Evolutionary conservation across 2,888 invertebrate species (phyloP).

Genomic region (Philereme vetulata): DNA sequence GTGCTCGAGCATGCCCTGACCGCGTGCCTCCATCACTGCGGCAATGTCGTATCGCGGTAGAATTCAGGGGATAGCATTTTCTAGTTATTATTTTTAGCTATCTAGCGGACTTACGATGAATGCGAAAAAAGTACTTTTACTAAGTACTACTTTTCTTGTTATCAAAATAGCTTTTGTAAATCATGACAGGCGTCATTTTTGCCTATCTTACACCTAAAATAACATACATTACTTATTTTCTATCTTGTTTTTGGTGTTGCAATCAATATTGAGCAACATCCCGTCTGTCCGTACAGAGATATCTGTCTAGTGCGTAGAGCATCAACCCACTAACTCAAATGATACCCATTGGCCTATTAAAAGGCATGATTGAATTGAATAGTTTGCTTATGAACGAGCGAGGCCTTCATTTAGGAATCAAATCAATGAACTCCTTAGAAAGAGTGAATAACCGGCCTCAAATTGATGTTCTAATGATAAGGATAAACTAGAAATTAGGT

Average conservation of each 20-base stretch:
- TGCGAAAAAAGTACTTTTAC: constrained; percentile 26
- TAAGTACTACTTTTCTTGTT: constrained; percentile 11
- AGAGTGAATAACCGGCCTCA: constrained; percentile 1
- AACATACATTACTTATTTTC: constrained; percentile 22
- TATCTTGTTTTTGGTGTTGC: constrained; percentile 42
- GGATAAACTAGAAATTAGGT: neutral
- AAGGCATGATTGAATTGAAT: constrained; percentile 26
- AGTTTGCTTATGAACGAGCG: constrained; percentile 9
- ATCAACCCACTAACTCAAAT: constrained; percentile 53
- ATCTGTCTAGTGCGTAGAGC: constrained; percentile 44
- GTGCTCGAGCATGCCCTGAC: constrained; percentile 48
- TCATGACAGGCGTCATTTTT: constrained; percentile 26
- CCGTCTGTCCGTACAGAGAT: constrained; percentile 42
- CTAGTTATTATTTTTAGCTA: constrained; percentile 22
- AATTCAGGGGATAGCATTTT: constrained; percentile 23
- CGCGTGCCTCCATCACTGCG: constrained; percentile 50
- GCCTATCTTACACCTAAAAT: neutral
- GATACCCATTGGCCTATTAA: constrained; percentile 42
- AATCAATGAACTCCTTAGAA: constrained; percentile 17
- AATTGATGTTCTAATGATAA: constrained; percentile 1
- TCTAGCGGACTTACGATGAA: constrained; percentile 4
- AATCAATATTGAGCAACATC: constrained; percentile 53
- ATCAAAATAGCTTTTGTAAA: constrained; percentile 16
- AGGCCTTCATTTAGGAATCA: constrained; percentile 12
- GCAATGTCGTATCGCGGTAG: constrained; percentile 23